Evolutionary conservation across 2,888 invertebrate genomes (phyloP).

Genomic region (Noctua pronuba): DNA sequence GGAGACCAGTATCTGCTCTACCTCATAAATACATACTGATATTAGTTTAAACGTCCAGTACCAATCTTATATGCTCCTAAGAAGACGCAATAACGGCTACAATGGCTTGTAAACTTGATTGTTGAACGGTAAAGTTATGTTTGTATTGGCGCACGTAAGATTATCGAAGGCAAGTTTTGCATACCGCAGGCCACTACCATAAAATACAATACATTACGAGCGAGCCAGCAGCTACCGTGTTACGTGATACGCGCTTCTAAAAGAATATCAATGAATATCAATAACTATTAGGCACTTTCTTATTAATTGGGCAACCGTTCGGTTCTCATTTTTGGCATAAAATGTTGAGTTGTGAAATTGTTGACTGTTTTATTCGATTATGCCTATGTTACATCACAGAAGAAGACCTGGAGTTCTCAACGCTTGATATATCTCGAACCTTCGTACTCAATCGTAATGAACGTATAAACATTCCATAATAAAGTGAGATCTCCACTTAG

Average conservation of each 20-base stretch:
- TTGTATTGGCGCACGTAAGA: slow-evolving; percentile 79
- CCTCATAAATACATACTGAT: slow-evolving; percentile 72
- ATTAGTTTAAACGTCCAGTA: slow-evolving; percentile 38
- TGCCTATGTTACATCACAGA: slow-evolving; percentile 35
- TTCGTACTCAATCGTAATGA: slow-evolving; percentile 29
- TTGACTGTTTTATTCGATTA: slow-evolving; percentile 36
- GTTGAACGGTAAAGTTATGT: slow-evolving; percentile 73
- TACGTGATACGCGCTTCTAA: slow-evolving; percentile 83
- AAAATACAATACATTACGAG: slow-evolving; percentile 88
- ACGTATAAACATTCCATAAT: slow-evolving; percentile 48
- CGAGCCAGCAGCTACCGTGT: slow-evolving; percentile 83
- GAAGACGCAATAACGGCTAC: slow-evolving; percentile 64
- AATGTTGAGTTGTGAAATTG: slow-evolving; percentile 57
- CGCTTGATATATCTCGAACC: slow-evolving; percentile 8
- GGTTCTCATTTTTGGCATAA: slow-evolving; percentile 66
- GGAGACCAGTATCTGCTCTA: slow-evolving; percentile 76
- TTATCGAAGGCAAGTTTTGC: slow-evolving; percentile 87
- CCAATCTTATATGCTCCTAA: slow-evolving; percentile 46
- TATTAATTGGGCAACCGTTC: slow-evolving; percentile 75
- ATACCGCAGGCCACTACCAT: slow-evolving; percentile 86
- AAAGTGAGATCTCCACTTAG: slow-evolving; percentile 54
- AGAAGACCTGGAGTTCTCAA: slow-evolving; percentile 3
- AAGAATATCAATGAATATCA: slow-evolving; percentile 80
- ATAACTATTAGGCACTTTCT: slow-evolving; percentile 76
- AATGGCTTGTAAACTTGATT: slow-evolving; percentile 60